These are phyloP conservation scores for Chaetophractus vellerosus DNA, from an alignment of 2,797 vertebrate species.

Conservation along the genomic window DNA sequence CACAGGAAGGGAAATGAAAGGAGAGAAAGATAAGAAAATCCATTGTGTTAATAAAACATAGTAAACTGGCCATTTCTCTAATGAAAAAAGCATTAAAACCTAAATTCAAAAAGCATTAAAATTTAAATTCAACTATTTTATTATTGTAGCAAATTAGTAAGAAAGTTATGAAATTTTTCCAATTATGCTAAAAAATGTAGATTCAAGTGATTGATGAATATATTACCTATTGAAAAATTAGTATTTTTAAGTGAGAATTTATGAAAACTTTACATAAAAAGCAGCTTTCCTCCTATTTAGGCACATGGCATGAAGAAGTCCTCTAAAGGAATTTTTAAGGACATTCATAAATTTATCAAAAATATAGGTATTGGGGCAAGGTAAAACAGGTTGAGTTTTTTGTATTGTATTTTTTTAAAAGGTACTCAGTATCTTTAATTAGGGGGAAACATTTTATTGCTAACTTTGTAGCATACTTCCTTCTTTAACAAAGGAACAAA, in stretches of 20 bases:
- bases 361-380: neutral
- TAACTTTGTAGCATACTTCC: neutral
- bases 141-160: constrained; percentile 38
- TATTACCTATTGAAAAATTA: constrained; percentile 20
- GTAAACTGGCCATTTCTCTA: neutral
- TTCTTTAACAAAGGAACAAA: neutral
- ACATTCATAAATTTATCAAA: constrained; percentile 12
- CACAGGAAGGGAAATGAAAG: neutral
- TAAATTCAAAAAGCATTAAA: constrained; percentile 26
- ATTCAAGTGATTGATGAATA: neutral
- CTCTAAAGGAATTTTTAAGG: constrained; percentile 6
- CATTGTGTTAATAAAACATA: neutral
- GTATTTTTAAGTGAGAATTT: neutral
- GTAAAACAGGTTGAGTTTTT: neutral
- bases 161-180: constrained; percentile 54
- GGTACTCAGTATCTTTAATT: neutral
- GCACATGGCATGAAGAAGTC: neutral
- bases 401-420: neutral
- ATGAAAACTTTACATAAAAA: constrained; percentile 1
- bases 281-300: neutral
- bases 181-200: constrained; percentile 28
- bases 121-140: neutral
- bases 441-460: neutral
- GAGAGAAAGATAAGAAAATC: constrained; percentile 18
- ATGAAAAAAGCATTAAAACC: neutral